Base-by-base conservation (phyloP, 2,113 vertebrate genomes). In the Morone saxatilis region DNA sequence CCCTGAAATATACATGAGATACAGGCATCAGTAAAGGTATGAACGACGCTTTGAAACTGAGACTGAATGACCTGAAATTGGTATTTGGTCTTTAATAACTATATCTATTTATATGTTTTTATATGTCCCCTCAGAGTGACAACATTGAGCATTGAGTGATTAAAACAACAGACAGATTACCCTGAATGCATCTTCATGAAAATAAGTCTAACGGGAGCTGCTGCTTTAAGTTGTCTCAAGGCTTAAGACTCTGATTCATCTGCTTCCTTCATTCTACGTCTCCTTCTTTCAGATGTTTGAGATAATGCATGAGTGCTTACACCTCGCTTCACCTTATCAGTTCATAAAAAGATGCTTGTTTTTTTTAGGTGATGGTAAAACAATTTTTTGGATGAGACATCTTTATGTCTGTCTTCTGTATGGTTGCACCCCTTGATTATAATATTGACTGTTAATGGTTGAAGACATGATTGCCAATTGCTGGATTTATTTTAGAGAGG, bases 1-100 rank as follows among this genome's bases (percentile, higher is more conserved):
- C 79, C 57, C 63, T 60, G 62, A 54, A 81, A 74, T 61, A 62
- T 25, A 77, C 71, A 84, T 69, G 54, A 86, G 63, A 56, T 7
- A 3, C 38, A 4, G 14, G 43, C 36, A 7, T 16, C 40, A 62
- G 38, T 22, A 11, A 17, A 54, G 12, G 14, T 22, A 57, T 31
- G 17, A 53, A 41, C 4, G 47, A 22, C n/a, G 0, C n/a, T 56
- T 31, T 43, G 36, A 40, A 57, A 60, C 53, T 11, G 22, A 65
- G 7, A 51, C 20, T 43, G 1, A 61, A 62, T 50, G 16, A 20
- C 22, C 50, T 68, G n/a, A 61, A n/a, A 22, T 31, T 43, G 5
- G 6, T 51, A n/a, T 10, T 19, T 31, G 2, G 6, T 22, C 25
- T 45, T 19, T 54, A 12, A 1, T n/a, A 51, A 4, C 6, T 67